These are phyloP conservation scores for Alethe castanea DNA, from an alignment of 2,113 vertebrate species.

Conservation along the genomic window DNA sequence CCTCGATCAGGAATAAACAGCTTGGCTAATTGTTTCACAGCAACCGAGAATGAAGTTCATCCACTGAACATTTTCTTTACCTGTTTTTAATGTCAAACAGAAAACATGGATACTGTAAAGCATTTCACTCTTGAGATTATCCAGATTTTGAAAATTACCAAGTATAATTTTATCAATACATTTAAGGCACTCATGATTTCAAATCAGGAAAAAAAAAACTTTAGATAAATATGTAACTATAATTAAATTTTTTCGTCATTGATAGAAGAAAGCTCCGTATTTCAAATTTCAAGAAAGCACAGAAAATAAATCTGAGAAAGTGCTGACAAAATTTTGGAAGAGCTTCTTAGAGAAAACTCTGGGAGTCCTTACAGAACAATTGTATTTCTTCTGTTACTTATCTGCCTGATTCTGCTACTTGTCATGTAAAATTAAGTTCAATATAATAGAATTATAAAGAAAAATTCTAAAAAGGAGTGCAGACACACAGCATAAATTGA, in stretches of 20 bases:
- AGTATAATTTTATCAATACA: not conserved
- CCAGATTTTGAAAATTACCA: not conserved
- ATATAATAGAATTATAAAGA: constrained; percentile 53
- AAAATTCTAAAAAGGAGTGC: constrained; percentile 40
- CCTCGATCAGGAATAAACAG: not conserved
- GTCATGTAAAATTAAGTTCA: constrained; percentile 51
- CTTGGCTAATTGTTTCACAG: not conserved
- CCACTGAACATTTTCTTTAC: not conserved
- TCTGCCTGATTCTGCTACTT: constrained; percentile 20
- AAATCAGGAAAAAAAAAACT: not conserved
- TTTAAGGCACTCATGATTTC: not conserved
- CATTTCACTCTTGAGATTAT: not conserved
- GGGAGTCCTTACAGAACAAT: not conserved
- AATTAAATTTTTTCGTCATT: not conserved
- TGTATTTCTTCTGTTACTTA: not conserved
- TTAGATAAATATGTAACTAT: not conserved
- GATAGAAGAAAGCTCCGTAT: not conserved
- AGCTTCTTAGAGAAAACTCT: not conserved
- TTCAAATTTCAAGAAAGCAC: not conserved
- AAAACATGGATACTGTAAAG: not conserved
- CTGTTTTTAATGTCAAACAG: not conserved
- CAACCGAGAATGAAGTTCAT: not conserved
- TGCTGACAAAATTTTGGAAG: not conserved
- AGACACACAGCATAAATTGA: constrained; percentile 49
- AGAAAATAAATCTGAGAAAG: not conserved